These are phyloP conservation scores for Troides helena DNA, from an alignment of 2,888 invertebrate genomes.

Conservation along the genomic window DNA sequence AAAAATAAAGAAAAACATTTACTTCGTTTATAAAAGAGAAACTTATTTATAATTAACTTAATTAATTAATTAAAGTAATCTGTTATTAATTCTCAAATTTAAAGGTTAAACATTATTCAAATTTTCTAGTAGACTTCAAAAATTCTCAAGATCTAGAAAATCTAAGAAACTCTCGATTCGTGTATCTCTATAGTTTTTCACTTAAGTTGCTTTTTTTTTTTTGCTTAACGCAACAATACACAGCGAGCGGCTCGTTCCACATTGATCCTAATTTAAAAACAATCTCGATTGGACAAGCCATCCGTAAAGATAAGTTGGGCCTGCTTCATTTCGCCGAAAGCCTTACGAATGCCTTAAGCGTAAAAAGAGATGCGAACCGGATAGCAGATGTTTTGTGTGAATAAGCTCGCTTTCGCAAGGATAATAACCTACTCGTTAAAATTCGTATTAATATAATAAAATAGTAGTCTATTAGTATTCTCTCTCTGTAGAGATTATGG, in stretches of 20 bases:
- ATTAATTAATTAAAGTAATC: too few relatives aligned
- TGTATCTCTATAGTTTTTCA: background rate
- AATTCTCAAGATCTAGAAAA: too few relatives aligned
- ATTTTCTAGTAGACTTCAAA: too few relatives aligned
- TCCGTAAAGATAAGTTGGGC: slow-evolving; percentile 36
- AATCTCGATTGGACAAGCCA: slow-evolving; percentile 33
- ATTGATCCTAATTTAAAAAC: slow-evolving; percentile 33
- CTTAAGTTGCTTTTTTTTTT: background rate
- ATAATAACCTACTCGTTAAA: background rate
- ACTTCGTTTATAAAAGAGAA: too few relatives aligned
- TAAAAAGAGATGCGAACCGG: slow-evolving; percentile 55
- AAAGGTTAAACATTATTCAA: too few relatives aligned
- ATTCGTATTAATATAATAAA: too few relatives aligned
- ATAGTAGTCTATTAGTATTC: too few relatives aligned
- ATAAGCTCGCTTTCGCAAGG: slow-evolving; percentile 47
- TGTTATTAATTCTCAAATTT: too few relatives aligned
- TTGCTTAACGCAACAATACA: background rate
- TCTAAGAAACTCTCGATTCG: too few relatives aligned
- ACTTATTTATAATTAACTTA: too few relatives aligned
- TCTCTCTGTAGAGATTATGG: too few relatives aligned
- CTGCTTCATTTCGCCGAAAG: slow-evolving; percentile 45
- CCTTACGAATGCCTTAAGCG: slow-evolving; percentile 52
- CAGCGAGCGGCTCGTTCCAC: slow-evolving; percentile 12
- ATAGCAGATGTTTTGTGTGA: slow-evolving; percentile 59
- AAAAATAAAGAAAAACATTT: too few relatives aligned